Evolutionary conservation across 2,113 vertebrate genomes (phyloP), one percentile per base, ranked within the genome.

Genomic region (Saccopteryx leptura): DNA sequence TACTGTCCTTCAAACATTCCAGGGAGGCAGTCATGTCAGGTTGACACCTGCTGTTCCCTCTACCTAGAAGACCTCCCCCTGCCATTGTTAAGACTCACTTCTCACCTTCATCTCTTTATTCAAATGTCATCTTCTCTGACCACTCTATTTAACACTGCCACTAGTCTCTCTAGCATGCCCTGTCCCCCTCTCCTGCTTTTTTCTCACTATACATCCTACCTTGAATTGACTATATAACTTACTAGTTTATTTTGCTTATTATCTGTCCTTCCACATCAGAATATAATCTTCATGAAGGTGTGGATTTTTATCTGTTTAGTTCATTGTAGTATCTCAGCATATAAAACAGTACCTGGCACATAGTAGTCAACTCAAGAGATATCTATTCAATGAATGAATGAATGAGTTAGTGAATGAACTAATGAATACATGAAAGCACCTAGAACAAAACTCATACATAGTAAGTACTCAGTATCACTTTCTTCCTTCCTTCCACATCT

Each of bases 231-330:
- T 46, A 46, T 63, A 50, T 56, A 48, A 58, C 68, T 52, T 50
- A 88, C 2, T 19, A 50, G 13, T 72, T 88, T 56, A 23, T 71
- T 79, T 65, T 60, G 58, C 1, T 24, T 84, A 52, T 74, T 72
- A 12, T 26, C 79, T 60, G 48, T 31, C 61, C 63, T 88, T 21
- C n/a, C 13, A 54, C 6, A 69, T 26, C 46, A 81, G 48, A 65
- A 50, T n/a, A 31, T 24, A 50, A 23, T 48, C 48, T 87, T 87
- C 0, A 9, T 24, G 4, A 95, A 76, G 28, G 5, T 3, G 13
- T 18, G 61, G 23, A 39, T 69, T 93, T 65, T 80, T 60, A 75
- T 69, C 80, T 93, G n/a, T 63, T 86, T 24, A 93, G 65, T 14
- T 58, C 26, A 63, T 28, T 65, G 31, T 0, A 2, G 9, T 28